Percentiles rank a stretch among this genome's conserved stretches.
These are phyloP conservation scores for Hemicentrotus pulcherrimus DNA, from an alignment of 35 echinoderm and acorn worm species.

Conservation along the genomic window DNA sequence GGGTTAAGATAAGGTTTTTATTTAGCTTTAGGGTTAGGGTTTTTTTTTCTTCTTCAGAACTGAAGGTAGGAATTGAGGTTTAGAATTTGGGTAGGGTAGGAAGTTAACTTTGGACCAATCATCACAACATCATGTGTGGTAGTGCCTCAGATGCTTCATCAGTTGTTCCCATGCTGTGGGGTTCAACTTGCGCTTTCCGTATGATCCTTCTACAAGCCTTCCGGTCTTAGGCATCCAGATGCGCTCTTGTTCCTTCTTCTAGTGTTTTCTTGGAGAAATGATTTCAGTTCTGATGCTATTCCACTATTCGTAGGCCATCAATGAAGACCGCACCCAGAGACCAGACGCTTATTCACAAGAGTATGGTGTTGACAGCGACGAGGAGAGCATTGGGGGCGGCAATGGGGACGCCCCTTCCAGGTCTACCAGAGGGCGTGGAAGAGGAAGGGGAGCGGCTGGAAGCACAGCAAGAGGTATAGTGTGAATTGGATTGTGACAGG, in stretches of 20 bases:
- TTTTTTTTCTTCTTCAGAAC: not conserved
- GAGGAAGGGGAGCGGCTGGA: slow-evolving; percentile 47
- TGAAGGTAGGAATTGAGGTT: not conserved
- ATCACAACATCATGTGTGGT: not conserved
- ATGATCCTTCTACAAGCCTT: not conserved
- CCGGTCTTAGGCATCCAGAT: no score
- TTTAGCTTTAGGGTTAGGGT: not conserved
- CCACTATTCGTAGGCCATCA: slow-evolving; percentile 45
- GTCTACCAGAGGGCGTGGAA: slow-evolving; percentile 55
- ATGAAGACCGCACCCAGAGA: slow-evolving; percentile 48
- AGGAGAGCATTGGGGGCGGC: not conserved
- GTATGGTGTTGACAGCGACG: slow-evolving; percentile 36
- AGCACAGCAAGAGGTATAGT: slow-evolving; percentile 55
- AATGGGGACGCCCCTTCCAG: slow-evolving; percentile 4
- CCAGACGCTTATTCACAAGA: slow-evolving; percentile 13
- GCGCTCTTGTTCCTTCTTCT: no score
- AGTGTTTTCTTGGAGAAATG: no score
- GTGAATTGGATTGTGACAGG: not conserved
- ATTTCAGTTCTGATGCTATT: not conserved
- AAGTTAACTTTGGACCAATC: no score
- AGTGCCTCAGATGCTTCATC: not conserved
- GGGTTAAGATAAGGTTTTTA: no score
- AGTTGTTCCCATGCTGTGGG: not conserved
- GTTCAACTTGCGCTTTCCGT: not conserved
- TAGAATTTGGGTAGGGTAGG: not conserved